phyloP scores from a whole-genome alignment of 2,888 invertebrate genomes.

The Sinohyriopsis cumingii region DNA sequence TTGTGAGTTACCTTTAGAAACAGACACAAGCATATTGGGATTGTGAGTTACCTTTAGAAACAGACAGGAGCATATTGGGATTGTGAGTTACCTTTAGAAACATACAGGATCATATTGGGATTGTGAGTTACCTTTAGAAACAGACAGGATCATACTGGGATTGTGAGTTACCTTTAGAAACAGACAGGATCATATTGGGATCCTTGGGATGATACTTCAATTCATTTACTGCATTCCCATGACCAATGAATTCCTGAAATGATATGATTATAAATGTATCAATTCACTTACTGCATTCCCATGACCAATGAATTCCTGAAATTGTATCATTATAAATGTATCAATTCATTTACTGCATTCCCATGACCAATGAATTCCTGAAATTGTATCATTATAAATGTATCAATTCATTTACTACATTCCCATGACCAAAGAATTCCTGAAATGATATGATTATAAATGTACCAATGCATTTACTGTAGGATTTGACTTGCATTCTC shows the following conservation, averaged over 20 bases:
- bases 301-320: slow-evolving; percentile 78
- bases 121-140: slow-evolving; percentile 82
- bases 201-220: slow-evolving; percentile 93
- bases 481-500: no score
- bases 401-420: slow-evolving; percentile 89
- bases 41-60: slow-evolving; percentile 82
- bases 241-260: slow-evolving; percentile 76
- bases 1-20: slow-evolving; percentile 82
- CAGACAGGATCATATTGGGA: slow-evolving; percentile 89
- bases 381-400: slow-evolving; percentile 14
- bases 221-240: slow-evolving; percentile 92
- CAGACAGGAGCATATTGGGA: slow-evolving; percentile 88
- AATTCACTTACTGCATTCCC: slow-evolving; percentile 92
- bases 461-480: slow-evolving; percentile 85
- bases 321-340: slow-evolving; percentile 8
- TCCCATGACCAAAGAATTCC: slow-evolving; percentile 82
- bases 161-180: slow-evolving; percentile 82
- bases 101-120: slow-evolving; percentile 88
- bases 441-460: slow-evolving; percentile 33
- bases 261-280: slow-evolving; percentile 65
- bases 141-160: slow-evolving; percentile 89
- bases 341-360: slow-evolving; percentile 91
- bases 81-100: slow-evolving; percentile 82
- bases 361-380: slow-evolving; percentile 81
- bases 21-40: slow-evolving; percentile 88